A percentile compares a stretch with the other conserved stretches of the same genome.
These are phyloP conservation scores for Pachyramphus minor DNA, from an alignment of 2,113 vertebrate species.

Conservation along the genomic window DNA sequence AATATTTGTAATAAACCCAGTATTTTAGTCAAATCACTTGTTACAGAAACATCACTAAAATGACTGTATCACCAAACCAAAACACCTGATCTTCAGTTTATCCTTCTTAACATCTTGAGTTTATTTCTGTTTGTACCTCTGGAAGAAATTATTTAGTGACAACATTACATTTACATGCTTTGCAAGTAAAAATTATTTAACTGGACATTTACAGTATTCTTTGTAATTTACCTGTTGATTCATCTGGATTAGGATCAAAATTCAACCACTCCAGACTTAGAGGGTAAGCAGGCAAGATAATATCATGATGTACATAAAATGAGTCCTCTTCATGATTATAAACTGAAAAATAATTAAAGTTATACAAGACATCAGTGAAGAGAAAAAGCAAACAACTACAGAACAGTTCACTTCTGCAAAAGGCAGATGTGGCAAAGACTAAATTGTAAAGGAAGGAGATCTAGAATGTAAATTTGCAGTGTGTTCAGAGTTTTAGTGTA, in stretches of 20 bases:
- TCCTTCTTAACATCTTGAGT: background rate
- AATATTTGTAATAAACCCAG: background rate
- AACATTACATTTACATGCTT: background rate
- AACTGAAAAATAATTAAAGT: slow-evolving; percentile 73
- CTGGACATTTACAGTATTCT: background rate
- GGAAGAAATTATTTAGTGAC: background rate
- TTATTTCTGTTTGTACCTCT: background rate
- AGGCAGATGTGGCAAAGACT: background rate
- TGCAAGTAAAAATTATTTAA: background rate
- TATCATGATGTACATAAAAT: slow-evolving; percentile 93
- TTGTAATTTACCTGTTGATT: slow-evolving; percentile 75
- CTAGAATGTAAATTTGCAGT: background rate
- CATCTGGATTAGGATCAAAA: slow-evolving; percentile 91
- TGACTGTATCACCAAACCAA: background rate
- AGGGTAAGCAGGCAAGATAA: slow-evolving; percentile 92
- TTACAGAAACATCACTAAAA: background rate
- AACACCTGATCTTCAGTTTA: background rate
- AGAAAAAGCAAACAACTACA: background rate
- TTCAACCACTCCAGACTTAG: slow-evolving; percentile 92
- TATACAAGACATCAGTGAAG: background rate
- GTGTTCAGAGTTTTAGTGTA: background rate
- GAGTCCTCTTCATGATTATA: slow-evolving; percentile 93
- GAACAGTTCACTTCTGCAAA: background rate
- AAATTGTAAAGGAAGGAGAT: background rate
- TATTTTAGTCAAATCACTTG: background rate